Base-by-base conservation (phyloP, 2,797 vertebrate genomes). In the Harpagifer antarcticus region DNA sequence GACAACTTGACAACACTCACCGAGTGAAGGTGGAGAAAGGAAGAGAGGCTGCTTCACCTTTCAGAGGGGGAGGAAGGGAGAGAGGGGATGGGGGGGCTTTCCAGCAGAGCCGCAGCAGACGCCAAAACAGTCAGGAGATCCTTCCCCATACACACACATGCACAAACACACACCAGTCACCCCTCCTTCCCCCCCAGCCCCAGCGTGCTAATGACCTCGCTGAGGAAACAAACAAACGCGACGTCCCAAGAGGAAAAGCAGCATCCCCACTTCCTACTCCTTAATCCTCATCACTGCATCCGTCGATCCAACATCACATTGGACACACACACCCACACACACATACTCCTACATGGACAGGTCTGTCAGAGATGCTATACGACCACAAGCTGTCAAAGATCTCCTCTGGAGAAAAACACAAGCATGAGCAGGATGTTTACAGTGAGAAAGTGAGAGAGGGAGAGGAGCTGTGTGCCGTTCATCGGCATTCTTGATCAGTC, bases 401-500 rank as follows among this genome's bases (percentile, higher is more conserved):
- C 84, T 58, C 81, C 76, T 71, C 67, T 79, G 73, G 68, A 31
- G 52, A 33, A 45, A 59, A 55, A 74, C 69, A 65, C 72, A 76
- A 74, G 81, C 87, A 82, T 69, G 83, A 90, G 85, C 74, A 52
- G 76, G 86, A 88, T 84, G 91, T 92, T 91, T 90, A 91, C 88
- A 81, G 77, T 78, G 71, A 69, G 48, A 70, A 67, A 37, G 7
- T 16, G 60, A 67, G 77, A 57, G 56, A 63, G 47, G 15, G 57
- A 78, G 73, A 68, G 76, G 79, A 63, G 63, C 71, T 81, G 74
- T 56, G 55, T 88, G 89, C 31, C 55, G 88, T 74, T 86, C 72
- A 93, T 94, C 92, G 84, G 94, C 84, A 94, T 96, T 94, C 92
- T 83, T 86, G 79, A 92, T 92, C 93, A 84, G 94, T 83, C 71